These are phyloP conservation scores for Manis crassicaudata DNA, from an alignment of 2,797 vertebrate species.

Conservation along the genomic window DNA sequence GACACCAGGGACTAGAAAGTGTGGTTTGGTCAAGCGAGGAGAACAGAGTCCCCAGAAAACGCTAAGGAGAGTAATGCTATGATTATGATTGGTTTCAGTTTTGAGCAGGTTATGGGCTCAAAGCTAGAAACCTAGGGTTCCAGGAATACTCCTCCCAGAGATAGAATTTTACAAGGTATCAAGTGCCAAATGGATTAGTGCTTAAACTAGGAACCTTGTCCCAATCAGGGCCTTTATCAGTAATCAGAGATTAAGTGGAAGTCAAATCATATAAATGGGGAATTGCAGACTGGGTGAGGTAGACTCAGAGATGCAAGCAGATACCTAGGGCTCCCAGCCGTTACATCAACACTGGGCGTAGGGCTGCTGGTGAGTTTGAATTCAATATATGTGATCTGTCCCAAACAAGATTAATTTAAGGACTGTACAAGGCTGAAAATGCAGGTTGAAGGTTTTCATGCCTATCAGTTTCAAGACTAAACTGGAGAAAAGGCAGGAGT, in stretches of 20 bases:
- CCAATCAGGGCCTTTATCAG: neutral
- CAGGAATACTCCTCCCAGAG: neutral
- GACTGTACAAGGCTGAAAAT: neutral
- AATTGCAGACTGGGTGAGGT: neutral
- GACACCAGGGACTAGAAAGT: neutral
- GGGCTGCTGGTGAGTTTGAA: neutral
- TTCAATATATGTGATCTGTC: neutral
- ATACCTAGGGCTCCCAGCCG: neutral
- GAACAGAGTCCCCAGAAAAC: neutral
- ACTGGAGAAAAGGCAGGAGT: neutral
- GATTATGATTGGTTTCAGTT: neutral
- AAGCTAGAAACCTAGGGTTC: neutral
- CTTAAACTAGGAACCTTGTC: neutral
- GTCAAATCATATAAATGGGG: neutral
- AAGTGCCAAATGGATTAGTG: neutral
- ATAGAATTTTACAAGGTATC: neutral
- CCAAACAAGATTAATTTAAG: neutral
- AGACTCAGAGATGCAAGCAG: neutral
- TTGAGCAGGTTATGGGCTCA: neutral
- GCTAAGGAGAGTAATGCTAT: neutral
- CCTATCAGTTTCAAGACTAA: neutral
- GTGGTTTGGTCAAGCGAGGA: neutral
- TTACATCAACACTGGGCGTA: neutral
- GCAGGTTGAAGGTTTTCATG: neutral
- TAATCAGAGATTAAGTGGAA: neutral